Percentiles rank a stretch among this genome's conserved stretches.
phyloP scores from a whole-genome alignment of 1,140 invertebrate species.

The Bombus terrestris region DNA sequence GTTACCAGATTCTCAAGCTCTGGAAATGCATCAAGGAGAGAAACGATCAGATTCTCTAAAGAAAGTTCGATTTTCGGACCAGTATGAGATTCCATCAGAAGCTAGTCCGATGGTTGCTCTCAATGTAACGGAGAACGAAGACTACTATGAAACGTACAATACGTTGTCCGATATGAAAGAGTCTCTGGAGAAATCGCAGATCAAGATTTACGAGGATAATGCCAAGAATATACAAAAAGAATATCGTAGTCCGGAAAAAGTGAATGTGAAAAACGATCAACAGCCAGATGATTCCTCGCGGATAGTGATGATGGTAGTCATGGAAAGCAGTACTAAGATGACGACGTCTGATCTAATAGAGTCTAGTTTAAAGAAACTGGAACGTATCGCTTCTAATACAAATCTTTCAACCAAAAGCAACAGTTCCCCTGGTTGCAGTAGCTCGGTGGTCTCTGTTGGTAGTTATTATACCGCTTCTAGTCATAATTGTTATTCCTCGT shows the following conservation, averaged over 20 bases:
- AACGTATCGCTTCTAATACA: constrained; percentile 5
- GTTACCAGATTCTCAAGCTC: not conserved
- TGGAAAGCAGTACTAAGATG: constrained; percentile 59
- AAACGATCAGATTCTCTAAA: constrained; percentile 52
- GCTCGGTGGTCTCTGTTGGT: constrained; percentile 49
- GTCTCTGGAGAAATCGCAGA: not conserved
- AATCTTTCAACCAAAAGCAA: not conserved
- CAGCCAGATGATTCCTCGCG: constrained; percentile 48
- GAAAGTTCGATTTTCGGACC: constrained; percentile 70
- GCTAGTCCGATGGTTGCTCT: not conserved
- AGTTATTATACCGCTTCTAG: constrained; percentile 56
- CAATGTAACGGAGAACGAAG: constrained; percentile 10
- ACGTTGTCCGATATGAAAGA: not conserved
- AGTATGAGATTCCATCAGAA: constrained; percentile 23
- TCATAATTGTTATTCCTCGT: constrained; percentile 31
- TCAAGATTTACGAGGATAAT: not conserved
- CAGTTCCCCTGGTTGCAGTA: not conserved
- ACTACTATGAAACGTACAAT: constrained; percentile 16
- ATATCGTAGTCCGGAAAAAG: not conserved
- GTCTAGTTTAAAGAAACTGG: constrained; percentile 73
- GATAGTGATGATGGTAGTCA: constrained; percentile 75
- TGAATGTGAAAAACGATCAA: not conserved
- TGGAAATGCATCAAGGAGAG: not conserved
- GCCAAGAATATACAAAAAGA: constrained; percentile 25
- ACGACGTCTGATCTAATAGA: constrained; percentile 68